Percentiles rank a stretch among this genome's conserved stretches.
Conservation (phyloP, 2,113 vertebrate species). For the Stomatorhinus ivindoensis region DNA sequence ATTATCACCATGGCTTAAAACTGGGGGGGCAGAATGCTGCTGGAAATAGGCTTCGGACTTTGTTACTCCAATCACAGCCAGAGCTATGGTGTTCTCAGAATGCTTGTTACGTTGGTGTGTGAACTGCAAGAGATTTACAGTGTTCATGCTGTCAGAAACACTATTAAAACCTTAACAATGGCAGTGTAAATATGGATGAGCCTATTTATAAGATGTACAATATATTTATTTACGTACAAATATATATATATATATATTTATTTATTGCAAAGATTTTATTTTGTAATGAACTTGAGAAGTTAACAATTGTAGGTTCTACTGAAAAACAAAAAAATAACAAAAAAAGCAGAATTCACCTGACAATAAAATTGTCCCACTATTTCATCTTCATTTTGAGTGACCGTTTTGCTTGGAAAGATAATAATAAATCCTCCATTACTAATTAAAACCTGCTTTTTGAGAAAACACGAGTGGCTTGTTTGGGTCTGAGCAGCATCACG, state of each 20-base stretch:
- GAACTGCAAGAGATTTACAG: constrained; percentile 59
- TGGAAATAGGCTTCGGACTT: constrained; percentile 37
- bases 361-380: constrained; percentile 91
- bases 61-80: constrained; percentile 40
- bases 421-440: constrained; percentile 37
- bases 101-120: constrained; percentile 38
- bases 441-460: constrained; percentile 56
- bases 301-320: constrained; percentile 69
- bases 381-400: constrained; percentile 49
- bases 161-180: constrained; percentile 78
- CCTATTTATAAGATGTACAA: constrained; percentile 99
- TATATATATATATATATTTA: constrained; percentile 95
- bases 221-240: constrained; percentile 99
- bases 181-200: constrained; percentile 89
- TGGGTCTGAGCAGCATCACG: not conserved
- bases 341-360: constrained; percentile 54
- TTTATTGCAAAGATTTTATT: constrained; percentile 94
- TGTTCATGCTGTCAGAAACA: constrained; percentile 63
- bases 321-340: constrained; percentile 41
- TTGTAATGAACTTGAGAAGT: constrained; percentile 70
- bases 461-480: constrained; percentile 30
- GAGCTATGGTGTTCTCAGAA: constrained; percentile 40
- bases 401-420: constrained; percentile 45
- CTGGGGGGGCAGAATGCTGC: constrained; percentile 28
- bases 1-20: constrained; percentile 16